Conservation (phyloP, 2,113 vertebrate species). For the Malurus elegans region DNA sequence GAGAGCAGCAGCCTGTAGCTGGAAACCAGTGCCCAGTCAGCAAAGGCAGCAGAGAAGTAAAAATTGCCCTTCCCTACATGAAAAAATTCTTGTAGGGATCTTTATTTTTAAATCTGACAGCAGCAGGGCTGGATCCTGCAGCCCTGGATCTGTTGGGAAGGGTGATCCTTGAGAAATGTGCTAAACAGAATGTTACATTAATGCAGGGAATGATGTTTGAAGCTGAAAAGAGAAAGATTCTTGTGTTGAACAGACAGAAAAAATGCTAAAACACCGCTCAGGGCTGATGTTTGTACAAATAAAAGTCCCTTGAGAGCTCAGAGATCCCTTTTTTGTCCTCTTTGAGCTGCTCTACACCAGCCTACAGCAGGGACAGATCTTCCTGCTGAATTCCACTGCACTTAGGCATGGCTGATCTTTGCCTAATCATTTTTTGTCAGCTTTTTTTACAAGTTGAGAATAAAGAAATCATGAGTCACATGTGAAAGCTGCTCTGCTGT, state of each 20-base stretch:
- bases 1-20: conserved; percentile 16
- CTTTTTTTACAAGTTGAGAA: not conserved
- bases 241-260: not conserved
- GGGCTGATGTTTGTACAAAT: not conserved
- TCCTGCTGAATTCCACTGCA: not conserved
- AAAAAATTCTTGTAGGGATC: not conserved
- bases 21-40: not conserved
- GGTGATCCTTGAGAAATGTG: not conserved
- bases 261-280: accelerated
- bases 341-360: not conserved
- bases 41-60: conserved; percentile 3
- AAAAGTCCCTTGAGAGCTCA: not conserved
- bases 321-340: not conserved
- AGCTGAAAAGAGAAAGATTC: not conserved
- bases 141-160: not conserved
- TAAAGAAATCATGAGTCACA: not conserved
- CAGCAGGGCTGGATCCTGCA: not conserved
- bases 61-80: not conserved
- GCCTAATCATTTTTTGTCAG: not conserved
- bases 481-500: not conserved
- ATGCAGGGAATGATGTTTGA: not conserved
- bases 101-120: not conserved
- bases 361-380: not conserved
- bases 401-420: not conserved
- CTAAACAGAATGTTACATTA: not conserved